Percentiles rank a stretch among this genome's conserved stretches.
These are phyloP conservation scores for Pseudococcus viburni DNA, from an alignment of 2,888 invertebrate species.

Conservation along the genomic window DNA sequence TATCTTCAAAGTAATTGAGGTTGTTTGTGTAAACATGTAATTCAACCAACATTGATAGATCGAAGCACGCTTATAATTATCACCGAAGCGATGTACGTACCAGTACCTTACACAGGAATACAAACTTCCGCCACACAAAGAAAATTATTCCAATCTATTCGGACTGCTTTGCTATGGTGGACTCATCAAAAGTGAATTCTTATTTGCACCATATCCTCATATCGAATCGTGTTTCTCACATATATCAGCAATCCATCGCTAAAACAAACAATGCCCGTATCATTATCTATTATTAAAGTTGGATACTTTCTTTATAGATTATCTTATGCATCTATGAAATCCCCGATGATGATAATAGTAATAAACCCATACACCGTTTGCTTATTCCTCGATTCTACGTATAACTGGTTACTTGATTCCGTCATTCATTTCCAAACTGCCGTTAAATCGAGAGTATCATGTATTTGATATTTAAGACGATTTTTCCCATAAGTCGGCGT, in stretches of 20 bases:
- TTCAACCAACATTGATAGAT: conserved; percentile 42
- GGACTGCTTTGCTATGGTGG: not conserved
- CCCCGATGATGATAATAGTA: conserved; percentile 52
- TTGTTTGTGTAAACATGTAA: conserved; percentile 52
- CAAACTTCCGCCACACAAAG: conserved; percentile 35
- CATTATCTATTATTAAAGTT: conserved; percentile 61
- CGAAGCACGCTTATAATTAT: conserved; percentile 53
- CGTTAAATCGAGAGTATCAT: conserved; percentile 33
- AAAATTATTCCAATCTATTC: conserved; percentile 45
- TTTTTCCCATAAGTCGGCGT: conserved; percentile 15
- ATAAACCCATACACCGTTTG: conserved; percentile 58
- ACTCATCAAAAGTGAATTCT: conserved; percentile 42
- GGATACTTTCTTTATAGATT: conserved; percentile 47
- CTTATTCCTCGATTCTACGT: not conserved
- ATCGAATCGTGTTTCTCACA: conserved; percentile 58
- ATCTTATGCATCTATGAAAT: conserved; percentile 58
- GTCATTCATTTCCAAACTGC: conserved; percentile 1
- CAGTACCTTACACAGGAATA: conserved; percentile 32
- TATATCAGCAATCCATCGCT: conserved; percentile 61
- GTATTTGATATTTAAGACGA: not conserved
- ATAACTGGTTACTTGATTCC: conserved; percentile 39
- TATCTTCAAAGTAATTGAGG: conserved; percentile 51
- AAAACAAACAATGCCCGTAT: conserved; percentile 62
- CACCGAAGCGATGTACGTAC: conserved; percentile 22
- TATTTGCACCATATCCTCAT: conserved; percentile 50